Conservation (phyloP, 2,797 vertebrate genomes). For the Cossypha dichroa region DNA sequence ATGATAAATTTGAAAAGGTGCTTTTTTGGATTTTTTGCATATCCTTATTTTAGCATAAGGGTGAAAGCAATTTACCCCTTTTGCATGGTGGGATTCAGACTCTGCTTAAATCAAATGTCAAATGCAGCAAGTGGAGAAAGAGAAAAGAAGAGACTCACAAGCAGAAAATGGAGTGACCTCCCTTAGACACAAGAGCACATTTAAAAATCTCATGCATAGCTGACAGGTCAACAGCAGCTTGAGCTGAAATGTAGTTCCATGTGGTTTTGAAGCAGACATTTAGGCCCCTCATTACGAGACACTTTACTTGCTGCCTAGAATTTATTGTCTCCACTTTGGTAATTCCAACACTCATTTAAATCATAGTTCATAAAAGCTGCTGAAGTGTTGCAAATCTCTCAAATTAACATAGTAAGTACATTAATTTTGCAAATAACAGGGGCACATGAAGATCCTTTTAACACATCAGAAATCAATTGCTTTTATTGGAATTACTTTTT, state of each 20-base stretch:
- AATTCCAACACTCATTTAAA: slow-evolving; percentile 45
- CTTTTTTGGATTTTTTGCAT: rapidly evolving
- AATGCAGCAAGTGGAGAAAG: neutral
- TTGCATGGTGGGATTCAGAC: neutral
- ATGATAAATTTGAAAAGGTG: neutral
- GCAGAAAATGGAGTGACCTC: neutral
- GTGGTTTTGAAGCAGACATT: neutral
- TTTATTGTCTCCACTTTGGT: neutral
- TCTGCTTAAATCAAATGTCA: neutral
- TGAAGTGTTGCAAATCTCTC: slow-evolving; percentile 47
- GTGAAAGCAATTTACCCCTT: neutral
- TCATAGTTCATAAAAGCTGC: slow-evolving; percentile 39
- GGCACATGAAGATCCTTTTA: slow-evolving; percentile 13
- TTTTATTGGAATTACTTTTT: slow-evolving; percentile 42
- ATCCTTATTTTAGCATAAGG: neutral
- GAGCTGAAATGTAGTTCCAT: neutral
- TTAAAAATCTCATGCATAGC: neutral
- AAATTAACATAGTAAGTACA: slow-evolving; percentile 47
- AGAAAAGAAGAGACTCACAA: neutral
- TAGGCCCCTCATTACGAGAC: neutral
- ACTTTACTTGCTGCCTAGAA: slow-evolving; percentile 1
- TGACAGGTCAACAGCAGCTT: neutral
- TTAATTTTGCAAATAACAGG: slow-evolving; percentile 52
- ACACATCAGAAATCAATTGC: slow-evolving; percentile 34
- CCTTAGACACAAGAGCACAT: neutral